A percentile compares a stretch with the other conserved stretches of the same genome.
These are phyloP conservation scores for Tangara arthus DNA, from an alignment of 2,797 vertebrate species.

Conservation along the genomic window DNA sequence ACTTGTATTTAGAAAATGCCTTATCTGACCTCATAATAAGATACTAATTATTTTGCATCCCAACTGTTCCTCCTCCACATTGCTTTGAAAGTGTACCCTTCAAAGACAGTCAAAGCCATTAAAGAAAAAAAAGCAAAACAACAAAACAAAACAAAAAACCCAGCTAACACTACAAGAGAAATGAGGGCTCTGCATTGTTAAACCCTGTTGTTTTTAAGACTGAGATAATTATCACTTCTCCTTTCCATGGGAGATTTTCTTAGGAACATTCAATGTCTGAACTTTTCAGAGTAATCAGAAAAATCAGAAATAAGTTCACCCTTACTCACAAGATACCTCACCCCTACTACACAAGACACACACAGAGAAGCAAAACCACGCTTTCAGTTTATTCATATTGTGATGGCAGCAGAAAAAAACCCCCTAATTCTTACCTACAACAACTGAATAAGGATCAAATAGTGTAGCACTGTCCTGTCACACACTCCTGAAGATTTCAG, in stretches of 20 bases:
- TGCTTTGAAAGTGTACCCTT: slow-evolving; percentile 18
- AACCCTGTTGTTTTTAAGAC: background rate
- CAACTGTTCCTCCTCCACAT: background rate
- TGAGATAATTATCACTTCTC: background rate
- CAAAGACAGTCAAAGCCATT: background rate
- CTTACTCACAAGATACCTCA: background rate
- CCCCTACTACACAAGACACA: background rate
- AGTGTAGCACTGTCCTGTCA: background rate
- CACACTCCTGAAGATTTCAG: background rate
- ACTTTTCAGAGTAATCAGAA: background rate
- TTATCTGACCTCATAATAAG: background rate
- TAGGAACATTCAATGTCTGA: background rate
- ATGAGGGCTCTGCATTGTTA: background rate
- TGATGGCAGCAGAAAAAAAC: background rate
- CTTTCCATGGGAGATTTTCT: background rate
- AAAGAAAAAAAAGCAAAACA: background rate
- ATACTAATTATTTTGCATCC: slow-evolving; percentile 9
- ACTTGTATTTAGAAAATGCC: background rate
- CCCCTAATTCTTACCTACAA: background rate
- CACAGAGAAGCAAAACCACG: background rate
- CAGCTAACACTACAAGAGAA: background rate
- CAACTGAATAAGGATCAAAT: background rate
- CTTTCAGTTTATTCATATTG: background rate
- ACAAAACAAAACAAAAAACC: background rate
- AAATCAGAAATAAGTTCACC: background rate